phyloP scores from a whole-genome alignment of 2,113 vertebrate species.

The Dromaius novaehollandiae region DNA sequence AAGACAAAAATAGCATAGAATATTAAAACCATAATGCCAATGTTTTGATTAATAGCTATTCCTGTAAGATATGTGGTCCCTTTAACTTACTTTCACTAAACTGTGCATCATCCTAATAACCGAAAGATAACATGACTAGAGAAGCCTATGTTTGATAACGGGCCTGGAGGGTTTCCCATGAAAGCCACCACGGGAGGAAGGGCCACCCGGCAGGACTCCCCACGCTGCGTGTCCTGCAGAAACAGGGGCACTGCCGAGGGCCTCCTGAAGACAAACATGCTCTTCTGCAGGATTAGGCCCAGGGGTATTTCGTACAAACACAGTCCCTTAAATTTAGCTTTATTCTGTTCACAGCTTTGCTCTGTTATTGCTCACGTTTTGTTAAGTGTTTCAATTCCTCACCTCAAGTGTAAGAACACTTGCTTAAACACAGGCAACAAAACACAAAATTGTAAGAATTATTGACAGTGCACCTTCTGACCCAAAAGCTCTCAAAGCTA shows the following conservation, averaged over 20 bases:
- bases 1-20: neutral
- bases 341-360: neutral
- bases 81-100: neutral
- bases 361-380: neutral
- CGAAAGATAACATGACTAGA: neutral
- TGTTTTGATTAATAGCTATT: neutral
- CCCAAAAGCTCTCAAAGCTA: neutral
- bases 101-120: neutral
- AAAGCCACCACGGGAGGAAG: neutral
- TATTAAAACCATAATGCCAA: neutral
- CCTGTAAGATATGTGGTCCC: neutral
- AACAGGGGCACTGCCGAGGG: too few species aligned
- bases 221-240: neutral
- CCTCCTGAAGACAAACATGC: neutral
- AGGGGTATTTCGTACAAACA: neutral
- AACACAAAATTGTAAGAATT: neutral
- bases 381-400: neutral
- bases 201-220: neutral
- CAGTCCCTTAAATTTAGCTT: neutral
- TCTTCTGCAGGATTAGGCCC: neutral
- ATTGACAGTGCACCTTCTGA: neutral
- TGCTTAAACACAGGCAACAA: conserved; percentile 26
- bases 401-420: neutral
- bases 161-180: too few species aligned
- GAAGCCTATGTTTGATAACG: neutral